Percentiles rank a stretch among this genome's conserved stretches.
phyloP scores from a whole-genome alignment of 2,797 vertebrate species.

The Mastacembelus armatus region DNA sequence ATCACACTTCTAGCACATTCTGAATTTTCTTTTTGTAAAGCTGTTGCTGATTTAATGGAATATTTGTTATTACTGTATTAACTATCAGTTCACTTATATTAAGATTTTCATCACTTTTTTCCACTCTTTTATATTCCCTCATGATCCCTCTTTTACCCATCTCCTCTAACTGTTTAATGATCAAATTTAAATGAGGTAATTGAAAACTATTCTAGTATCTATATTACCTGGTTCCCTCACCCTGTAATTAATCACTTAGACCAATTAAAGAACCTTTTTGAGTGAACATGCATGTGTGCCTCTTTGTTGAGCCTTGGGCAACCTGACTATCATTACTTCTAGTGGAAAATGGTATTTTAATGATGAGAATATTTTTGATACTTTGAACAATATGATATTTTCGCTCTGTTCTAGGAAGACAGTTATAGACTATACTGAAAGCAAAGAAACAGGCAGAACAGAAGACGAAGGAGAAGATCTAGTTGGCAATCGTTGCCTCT shows the following conservation, averaged over 20 bases:
- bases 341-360: not conserved
- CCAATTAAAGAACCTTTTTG: conserved; percentile 83
- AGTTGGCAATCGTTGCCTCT: conserved; percentile 41
- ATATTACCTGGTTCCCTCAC: conserved; percentile 82
- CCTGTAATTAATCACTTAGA: conserved; percentile 86
- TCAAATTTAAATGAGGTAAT: conserved; percentile 81
- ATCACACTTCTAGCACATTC: conserved; percentile 65
- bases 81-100: conserved; percentile 65
- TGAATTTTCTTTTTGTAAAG: conserved; percentile 61
- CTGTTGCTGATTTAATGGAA: conserved; percentile 52
- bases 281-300: conserved; percentile 63
- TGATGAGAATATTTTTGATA: too few species aligned
- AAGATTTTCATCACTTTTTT: conserved; percentile 68
- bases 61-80: conserved; percentile 71
- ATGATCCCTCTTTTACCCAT: conserved; percentile 45
- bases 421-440: conserved; percentile 11
- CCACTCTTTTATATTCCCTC: conserved; percentile 72
- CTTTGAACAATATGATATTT: too few species aligned
- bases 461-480: conserved; percentile 24
- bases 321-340: not conserved
- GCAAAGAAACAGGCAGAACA: conserved; percentile 9
- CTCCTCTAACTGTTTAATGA: conserved; percentile 69
- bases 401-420: too few species aligned
- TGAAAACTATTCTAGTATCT: conserved; percentile 85
- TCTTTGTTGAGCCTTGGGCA: conserved; percentile 32